Base-by-base conservation (phyloP, 2,113 vertebrate genomes). In the Hippopotamus amphibius region DNA sequence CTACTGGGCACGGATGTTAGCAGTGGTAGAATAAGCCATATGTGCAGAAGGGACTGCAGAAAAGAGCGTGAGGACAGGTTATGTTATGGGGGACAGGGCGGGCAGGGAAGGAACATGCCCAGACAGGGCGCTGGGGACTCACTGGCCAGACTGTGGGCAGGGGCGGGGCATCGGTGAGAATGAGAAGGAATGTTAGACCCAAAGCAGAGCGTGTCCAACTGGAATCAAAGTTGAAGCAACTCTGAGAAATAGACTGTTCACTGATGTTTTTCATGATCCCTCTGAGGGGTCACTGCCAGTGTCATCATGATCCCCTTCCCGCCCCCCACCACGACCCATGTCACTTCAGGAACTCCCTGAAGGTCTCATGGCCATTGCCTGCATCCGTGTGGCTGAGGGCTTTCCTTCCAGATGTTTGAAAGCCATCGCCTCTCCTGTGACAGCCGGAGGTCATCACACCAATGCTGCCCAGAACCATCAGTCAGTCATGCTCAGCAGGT, bases 1-100 rank as follows among this genome's bases (percentile, higher is more conserved):
- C 12, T 28, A 1, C 2, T 28, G 41, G 14, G 71, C 41, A 28
- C 0, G 3, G 41, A 28, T 2, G 46, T 74, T 15, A 3, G 12
- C 71, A 15, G 13, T 15, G 41, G 24, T 74, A 74, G 71, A 74
- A 46, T 46, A 74, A 46, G 71, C 24, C 71, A 16, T 8, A 28
- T 46, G 71, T 46, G 41, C 13, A 46, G 24, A 74, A 46, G 41
- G 41, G 14, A 7, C 37, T 37, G 37, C 37, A 37, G 37, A 37
- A 37, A 37, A 37, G 37, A 37, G 37, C 24, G 9, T 10, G 4
- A 15, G 24, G 24, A 46, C 22, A 46, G 71, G 22, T 74, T 74
- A 74, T 46, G 7, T 72, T 46, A 72, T 72, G 41, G 41, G 71
- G 24, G 24, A 41, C 46, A 46, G 41, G 71, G 24, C 24, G 26